Evolutionary conservation across 1,140 invertebrate species (phyloP).

Genomic region (Palaemon carinicauda): DNA sequence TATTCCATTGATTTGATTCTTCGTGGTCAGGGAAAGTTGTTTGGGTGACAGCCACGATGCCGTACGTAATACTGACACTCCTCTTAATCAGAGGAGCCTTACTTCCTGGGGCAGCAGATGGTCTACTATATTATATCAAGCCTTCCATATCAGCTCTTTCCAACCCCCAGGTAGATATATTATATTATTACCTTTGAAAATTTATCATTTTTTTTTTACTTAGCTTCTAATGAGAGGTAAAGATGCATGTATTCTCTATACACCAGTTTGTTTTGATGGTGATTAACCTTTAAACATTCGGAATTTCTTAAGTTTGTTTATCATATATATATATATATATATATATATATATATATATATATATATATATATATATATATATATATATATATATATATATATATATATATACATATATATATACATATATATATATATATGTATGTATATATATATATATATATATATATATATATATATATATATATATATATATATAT

Average conservation of each 20-base stretch:
- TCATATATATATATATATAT: background rate
- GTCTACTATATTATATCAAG: slow-evolving; percentile 66
- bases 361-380: no score
- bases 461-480: no score
- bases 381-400: background rate
- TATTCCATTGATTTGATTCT: background rate
- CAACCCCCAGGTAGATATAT: slow-evolving; percentile 62
- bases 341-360: background rate
- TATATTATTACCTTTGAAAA: no score
- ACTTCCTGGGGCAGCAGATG: slow-evolving; percentile 68
- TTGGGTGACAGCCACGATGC: slow-evolving; percentile 82
- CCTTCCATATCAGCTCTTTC: slow-evolving; percentile 66
- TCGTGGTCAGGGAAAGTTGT: slow-evolving; percentile 75
- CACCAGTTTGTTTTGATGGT: no score
- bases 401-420: background rate
- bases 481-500: background rate
- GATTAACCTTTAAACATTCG: no score
- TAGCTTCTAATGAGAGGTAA: no score
- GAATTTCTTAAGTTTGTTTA: no score
- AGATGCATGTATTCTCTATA: background rate
- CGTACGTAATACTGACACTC: slow-evolving; percentile 79
- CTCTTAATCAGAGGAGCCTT: slow-evolving; percentile 76
- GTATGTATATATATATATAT: no score
- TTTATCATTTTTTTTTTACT: background rate
- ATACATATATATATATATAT: background rate